These are phyloP conservation scores for Drosophila biarmipes DNA, from an alignment of 1,140 invertebrate species.

Conservation along the genomic window DNA sequence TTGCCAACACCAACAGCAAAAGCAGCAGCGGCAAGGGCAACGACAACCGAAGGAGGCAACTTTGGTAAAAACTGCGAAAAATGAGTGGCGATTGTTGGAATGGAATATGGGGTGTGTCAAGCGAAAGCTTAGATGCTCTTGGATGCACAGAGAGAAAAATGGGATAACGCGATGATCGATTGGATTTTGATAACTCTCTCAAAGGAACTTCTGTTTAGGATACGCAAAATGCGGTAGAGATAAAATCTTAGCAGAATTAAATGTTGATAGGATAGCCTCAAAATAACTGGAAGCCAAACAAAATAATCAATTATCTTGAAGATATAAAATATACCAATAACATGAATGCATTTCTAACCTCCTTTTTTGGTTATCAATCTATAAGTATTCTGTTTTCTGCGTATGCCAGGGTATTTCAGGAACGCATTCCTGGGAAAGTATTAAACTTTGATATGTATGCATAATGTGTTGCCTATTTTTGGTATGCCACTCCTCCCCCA, in stretches of 20 bases:
- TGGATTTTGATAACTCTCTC: neutral
- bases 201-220: too few relatives aligned
- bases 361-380: too few relatives aligned
- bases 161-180: too few relatives aligned
- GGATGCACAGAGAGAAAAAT: neutral
- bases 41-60: constrained; percentile 29
- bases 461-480: constrained; percentile 74
- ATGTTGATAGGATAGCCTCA: too few relatives aligned
- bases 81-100: constrained; percentile 56
- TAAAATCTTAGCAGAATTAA: too few relatives aligned
- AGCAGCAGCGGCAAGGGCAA: constrained; percentile 23
- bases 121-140: constrained; percentile 40
- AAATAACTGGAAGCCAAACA: too few relatives aligned
- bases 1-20: constrained; percentile 50
- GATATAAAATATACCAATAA: too few relatives aligned
- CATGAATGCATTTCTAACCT: too few relatives aligned
- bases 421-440: constrained; percentile 25
- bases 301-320: too few relatives aligned
- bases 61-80: constrained; percentile 66
- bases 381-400: too few relatives aligned
- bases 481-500: constrained; percentile 18
- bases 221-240: too few relatives aligned
- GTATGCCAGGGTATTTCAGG: constrained; percentile 14
- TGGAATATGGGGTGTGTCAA: constrained; percentile 7
- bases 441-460: constrained; percentile 63